Percentiles rank a stretch among this genome's conserved stretches.
Conservation (phyloP, 2,113 vertebrate genomes). For the Junco hyemalis region DNA sequence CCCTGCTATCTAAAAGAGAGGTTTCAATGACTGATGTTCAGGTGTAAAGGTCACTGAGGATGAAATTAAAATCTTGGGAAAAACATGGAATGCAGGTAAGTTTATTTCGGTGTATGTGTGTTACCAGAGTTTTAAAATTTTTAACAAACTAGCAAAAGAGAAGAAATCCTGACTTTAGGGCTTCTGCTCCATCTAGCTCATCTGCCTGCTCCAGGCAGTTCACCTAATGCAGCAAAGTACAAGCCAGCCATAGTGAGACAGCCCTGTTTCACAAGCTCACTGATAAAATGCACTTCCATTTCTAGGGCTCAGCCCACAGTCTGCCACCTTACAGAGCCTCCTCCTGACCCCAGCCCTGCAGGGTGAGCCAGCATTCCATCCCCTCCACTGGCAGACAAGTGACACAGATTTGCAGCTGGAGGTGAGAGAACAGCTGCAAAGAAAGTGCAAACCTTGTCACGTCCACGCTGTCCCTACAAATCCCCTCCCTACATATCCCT, state of each 20-base stretch:
- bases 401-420: not conserved
- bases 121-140: not conserved
- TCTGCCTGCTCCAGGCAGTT: not conserved
- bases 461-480: accelerated
- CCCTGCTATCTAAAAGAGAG: not conserved
- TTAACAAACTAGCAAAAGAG: not conserved
- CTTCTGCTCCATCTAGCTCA: not conserved
- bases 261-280: not conserved
- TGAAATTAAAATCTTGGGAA: not conserved
- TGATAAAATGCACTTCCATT: not conserved
- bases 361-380: not conserved
- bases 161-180: not conserved
- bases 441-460: not conserved
- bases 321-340: not conserved
- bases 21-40: not conserved
- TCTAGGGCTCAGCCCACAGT: not conserved
- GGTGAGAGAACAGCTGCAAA: not conserved
- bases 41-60: not conserved
- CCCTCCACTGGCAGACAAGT: not conserved
- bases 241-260: not conserved
- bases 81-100: not conserved
- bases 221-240: not conserved
- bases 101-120: not conserved
- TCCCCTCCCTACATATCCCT: not conserved
- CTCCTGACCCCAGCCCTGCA: not conserved